Conservation (phyloP, 1,140 invertebrate species). For the Plectrocnemia conspersa region DNA sequence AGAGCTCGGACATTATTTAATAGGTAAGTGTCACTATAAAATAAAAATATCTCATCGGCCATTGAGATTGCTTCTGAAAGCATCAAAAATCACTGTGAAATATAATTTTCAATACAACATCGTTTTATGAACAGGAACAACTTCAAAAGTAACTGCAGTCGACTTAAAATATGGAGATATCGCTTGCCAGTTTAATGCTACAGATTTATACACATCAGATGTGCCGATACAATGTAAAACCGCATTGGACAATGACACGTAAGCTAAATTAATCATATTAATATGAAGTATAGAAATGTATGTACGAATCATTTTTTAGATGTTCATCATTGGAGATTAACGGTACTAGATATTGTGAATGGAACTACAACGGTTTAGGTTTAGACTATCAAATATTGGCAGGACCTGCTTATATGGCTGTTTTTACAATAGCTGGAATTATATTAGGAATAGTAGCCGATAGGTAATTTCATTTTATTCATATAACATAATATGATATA, state of each 20-base stretch:
- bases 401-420: slow-evolving; percentile 85
- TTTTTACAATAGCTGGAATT: slow-evolving; percentile 83
- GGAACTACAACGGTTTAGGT: slow-evolving; percentile 89
- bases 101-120: slow-evolving; percentile 8
- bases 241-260: slow-evolving; percentile 59
- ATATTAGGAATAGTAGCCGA: slow-evolving; percentile 82
- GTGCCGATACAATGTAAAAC: slow-evolving; percentile 62
- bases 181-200: slow-evolving; percentile 73
- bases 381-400: slow-evolving; percentile 88
- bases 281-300: background rate
- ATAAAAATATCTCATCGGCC: too few relatives aligned
- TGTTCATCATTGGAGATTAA: slow-evolving; percentile 63
- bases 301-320: slow-evolving; percentile 44
- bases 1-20: slow-evolving; percentile 81
- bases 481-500: background rate
- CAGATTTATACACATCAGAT: slow-evolving; percentile 51
- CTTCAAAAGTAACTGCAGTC: slow-evolving; percentile 75
- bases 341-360: slow-evolving; percentile 74
- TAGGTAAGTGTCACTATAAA: slow-evolving; percentile 54
- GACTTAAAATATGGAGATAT: slow-evolving; percentile 86
- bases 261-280: slow-evolving; percentile 41
- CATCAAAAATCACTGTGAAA: background rate
- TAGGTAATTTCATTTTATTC: slow-evolving; percentile 44
- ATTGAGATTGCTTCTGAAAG: too few relatives aligned
- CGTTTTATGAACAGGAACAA: slow-evolving; percentile 54